phyloP scores from a whole-genome alignment of 35 echinoderm and acorn worm genomes.

The Heliocidaris erythrogramma region DNA sequence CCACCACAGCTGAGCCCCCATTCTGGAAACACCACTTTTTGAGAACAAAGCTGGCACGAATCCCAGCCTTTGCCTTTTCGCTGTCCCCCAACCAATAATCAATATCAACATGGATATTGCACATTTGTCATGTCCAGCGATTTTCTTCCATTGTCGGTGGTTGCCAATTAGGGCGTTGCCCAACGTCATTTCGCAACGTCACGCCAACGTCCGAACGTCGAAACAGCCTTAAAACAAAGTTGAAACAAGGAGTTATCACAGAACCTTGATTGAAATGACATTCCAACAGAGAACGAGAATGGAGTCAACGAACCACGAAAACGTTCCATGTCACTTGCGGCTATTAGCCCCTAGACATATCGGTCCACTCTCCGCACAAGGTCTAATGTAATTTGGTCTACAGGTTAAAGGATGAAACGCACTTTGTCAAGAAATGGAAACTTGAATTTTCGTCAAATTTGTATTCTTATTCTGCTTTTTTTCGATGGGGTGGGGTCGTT shows the following conservation, averaged over 20 bases:
- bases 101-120: background rate
- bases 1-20: background rate
- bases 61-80: background rate
- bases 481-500: background rate
- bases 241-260: too few relatives aligned
- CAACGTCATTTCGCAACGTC: background rate
- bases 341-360: background rate
- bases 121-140: background rate
- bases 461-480: too few relatives aligned
- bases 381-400: background rate
- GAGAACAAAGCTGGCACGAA: conserved; percentile 35
- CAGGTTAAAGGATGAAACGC: background rate
- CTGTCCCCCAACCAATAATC: background rate
- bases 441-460: too few relatives aligned
- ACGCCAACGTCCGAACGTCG: background rate
- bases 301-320: background rate
- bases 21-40: background rate
- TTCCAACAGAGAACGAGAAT: background rate
- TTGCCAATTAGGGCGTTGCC: background rate
- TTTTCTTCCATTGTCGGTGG: background rate
- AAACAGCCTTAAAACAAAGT: background rate
- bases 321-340: conserved; percentile 3
- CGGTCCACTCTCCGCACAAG: background rate
- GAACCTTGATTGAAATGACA: too few relatives aligned
- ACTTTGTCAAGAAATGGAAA: background rate